These are phyloP conservation scores for Shargacucullia verbasci DNA, from an alignment of 2,888 invertebrate genomes.

Conservation along the genomic window DNA sequence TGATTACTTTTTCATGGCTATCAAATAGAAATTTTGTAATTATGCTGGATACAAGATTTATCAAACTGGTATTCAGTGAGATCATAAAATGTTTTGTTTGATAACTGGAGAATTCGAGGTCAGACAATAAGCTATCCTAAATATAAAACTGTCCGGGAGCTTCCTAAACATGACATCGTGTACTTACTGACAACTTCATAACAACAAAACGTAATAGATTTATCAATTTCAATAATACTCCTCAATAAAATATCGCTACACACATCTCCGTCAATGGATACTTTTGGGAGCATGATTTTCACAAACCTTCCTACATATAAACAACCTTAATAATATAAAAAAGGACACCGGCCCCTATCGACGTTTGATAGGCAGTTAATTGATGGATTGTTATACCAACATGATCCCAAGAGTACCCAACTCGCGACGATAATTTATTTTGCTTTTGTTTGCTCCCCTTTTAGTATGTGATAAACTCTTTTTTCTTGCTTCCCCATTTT, in stretches of 20 bases:
- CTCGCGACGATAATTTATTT: constrained; percentile 56
- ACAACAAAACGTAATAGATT: no score
- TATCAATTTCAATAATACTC: no score
- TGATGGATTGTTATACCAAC: constrained; percentile 57
- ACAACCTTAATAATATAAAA: constrained; percentile 45
- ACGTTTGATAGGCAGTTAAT: constrained; percentile 58
- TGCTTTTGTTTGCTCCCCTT: constrained; percentile 50
- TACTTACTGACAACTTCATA: no score
- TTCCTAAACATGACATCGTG: no score
- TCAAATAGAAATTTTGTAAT: constrained; percentile 6
- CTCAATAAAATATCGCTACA: no score
- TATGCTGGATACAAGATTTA: constrained; percentile 14
- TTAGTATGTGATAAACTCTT: constrained; percentile 55
- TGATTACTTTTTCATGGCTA: constrained; percentile 51
- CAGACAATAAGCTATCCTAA: no score
- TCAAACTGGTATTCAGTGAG: no score
- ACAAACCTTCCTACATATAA: constrained; percentile 15
- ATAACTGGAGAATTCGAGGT: no score
- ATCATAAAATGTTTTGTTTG: no score
- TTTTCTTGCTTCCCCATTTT: constrained; percentile 42
- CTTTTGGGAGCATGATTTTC: not conserved
- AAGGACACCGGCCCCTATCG: constrained; percentile 47
- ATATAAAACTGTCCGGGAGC: no score
- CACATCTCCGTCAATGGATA: no score
- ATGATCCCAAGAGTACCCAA: constrained; percentile 51